phyloP scores from a whole-genome alignment of 2,113 vertebrate genomes.

The Suncus etruscus region DNA sequence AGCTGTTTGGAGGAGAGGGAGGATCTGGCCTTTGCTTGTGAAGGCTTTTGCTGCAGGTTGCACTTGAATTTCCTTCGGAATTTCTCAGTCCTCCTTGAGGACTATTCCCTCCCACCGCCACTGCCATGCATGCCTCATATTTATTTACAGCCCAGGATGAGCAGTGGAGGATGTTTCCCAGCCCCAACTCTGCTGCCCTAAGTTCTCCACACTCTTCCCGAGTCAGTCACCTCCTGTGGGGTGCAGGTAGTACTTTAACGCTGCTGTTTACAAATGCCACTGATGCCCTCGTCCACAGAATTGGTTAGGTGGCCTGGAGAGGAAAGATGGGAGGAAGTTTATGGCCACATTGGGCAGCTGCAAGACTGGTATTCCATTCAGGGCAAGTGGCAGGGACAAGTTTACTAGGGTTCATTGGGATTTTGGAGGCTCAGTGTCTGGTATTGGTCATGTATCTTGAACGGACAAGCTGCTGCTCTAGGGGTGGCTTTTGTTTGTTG shows the following conservation, averaged over 20 bases:
- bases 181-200: rapidly evolving
- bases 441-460: neutral
- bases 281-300: neutral
- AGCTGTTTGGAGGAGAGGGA: rapidly evolving
- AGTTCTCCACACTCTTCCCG: neutral
- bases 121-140: neutral
- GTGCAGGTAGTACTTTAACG: neutral
- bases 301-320: neutral
- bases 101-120: rapidly evolving
- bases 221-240: neutral
- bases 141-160: neutral
- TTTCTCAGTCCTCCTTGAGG: neutral
- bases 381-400: neutral
- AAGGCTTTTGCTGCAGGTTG: neutral
- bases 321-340: neutral
- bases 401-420: rapidly evolving
- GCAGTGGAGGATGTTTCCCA: too few relatives aligned
- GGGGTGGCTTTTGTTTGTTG: too few relatives aligned
- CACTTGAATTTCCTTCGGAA: neutral
- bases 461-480: too few relatives aligned
- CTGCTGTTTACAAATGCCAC: slow-evolving; percentile 6
- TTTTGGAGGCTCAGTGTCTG: neutral
- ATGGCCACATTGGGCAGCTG: neutral
- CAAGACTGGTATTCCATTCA: neutral
- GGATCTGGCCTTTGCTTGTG: rapidly evolving